Evolutionary conservation across 2,888 invertebrate species (phyloP).

Genomic region (Rhaphigaster nebulosa): DNA sequence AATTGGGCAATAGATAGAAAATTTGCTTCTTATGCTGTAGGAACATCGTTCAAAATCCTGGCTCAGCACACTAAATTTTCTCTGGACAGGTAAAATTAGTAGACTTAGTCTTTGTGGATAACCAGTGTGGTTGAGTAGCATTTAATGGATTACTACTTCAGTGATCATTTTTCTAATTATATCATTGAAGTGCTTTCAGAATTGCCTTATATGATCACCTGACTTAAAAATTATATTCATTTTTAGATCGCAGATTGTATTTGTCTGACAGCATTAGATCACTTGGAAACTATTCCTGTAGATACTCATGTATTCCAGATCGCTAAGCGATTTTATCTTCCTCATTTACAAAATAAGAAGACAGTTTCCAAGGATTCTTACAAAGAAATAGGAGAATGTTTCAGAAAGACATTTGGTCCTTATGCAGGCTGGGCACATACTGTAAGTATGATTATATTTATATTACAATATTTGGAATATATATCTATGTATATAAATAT

Average conservation of each 20-base stretch:
- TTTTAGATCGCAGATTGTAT: conserved; percentile 92
- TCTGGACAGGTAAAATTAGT: too few relatives aligned
- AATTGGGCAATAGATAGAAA: too few relatives aligned
- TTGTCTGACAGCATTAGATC: conserved; percentile 93
- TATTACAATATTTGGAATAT: too few relatives aligned
- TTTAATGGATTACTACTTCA: too few relatives aligned
- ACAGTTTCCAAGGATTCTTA: conserved; percentile 86
- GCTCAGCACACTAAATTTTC: too few relatives aligned
- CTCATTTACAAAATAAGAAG: conserved; percentile 80
- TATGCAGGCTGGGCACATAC: conserved; percentile 96
- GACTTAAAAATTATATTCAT: neutral
- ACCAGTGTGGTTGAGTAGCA: too few relatives aligned
- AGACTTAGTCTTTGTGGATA: too few relatives aligned
- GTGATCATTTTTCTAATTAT: too few relatives aligned
- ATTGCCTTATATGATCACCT: neutral
- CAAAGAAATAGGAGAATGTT: conserved; percentile 84
- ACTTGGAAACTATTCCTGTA: conserved; percentile 89
- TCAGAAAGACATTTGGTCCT: conserved; percentile 84
- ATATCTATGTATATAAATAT: too few relatives aligned
- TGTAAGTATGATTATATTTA: conserved; percentile 71
- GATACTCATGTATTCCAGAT: conserved; percentile 97
- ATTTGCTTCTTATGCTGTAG: too few relatives aligned
- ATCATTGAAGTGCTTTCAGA: too few relatives aligned
- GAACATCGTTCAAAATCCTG: too few relatives aligned
- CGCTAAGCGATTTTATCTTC: conserved; percentile 84